These are phyloP conservation scores for Carollia perspicillata DNA, from an alignment of 2,113 vertebrate species.

Conservation along the genomic window DNA sequence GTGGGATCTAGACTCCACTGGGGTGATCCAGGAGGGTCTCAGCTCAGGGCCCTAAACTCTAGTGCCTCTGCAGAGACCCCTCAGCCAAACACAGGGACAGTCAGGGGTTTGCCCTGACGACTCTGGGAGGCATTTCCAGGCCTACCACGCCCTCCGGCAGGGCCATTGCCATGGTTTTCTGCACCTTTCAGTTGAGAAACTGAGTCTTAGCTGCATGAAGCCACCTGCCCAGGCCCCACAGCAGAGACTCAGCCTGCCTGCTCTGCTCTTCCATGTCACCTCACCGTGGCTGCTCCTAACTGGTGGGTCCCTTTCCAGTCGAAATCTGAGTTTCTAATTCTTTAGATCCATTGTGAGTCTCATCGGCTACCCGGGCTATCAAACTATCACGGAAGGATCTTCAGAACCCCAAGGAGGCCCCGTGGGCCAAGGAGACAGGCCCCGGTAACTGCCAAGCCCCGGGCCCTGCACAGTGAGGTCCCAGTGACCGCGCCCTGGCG, in stretches of 20 bases:
- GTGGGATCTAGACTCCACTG: fast-evolving
- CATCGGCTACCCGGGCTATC: fast-evolving
- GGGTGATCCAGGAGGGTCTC: background rate
- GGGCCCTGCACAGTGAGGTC: fast-evolving
- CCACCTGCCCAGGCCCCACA: background rate
- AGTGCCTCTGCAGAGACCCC: background rate
- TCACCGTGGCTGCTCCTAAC: fast-evolving
- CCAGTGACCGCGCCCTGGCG: fast-evolving
- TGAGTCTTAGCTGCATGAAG: background rate
- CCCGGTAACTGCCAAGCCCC: fast-evolving
- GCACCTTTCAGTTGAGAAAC: too few species aligned
- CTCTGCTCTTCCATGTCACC: fast-evolving
- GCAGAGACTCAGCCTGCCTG: fast-evolving
- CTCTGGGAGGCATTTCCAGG: background rate
- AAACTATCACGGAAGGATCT: fast-evolving
- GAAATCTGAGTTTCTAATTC: background rate
- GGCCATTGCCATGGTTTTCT: too few species aligned
- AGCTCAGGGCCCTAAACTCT: background rate
- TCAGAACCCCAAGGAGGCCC: background rate
- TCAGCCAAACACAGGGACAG: fast-evolving
- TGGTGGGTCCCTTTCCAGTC: fast-evolving
- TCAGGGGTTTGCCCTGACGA: fast-evolving
- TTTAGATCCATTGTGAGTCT: background rate
- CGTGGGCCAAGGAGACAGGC: background rate
- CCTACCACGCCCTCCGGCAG: fast-evolving